phyloP scores from a whole-genome alignment of 2,113 vertebrate genomes.

The Petaurus breviceps region DNA sequence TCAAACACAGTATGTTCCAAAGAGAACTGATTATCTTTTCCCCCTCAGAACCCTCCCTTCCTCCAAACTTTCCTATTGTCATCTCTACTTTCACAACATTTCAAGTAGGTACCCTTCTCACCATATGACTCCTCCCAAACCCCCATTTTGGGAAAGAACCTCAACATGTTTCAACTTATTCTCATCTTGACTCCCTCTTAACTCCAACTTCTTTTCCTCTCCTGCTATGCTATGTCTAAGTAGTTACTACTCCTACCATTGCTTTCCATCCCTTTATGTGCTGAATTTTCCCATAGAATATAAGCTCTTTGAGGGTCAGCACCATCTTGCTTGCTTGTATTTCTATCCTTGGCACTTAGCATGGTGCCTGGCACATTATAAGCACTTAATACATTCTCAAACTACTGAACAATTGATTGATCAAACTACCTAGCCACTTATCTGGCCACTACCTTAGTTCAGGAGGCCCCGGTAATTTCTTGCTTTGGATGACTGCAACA shows the following conservation, averaged over 20 bases:
- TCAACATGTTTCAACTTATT: background rate
- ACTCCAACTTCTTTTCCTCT: background rate
- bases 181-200: too few relatives aligned
- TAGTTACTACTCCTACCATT: background rate
- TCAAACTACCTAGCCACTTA: background rate
- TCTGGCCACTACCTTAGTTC: background rate
- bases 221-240: background rate
- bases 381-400: background rate
- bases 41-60: background rate
- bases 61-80: background rate
- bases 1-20: background rate
- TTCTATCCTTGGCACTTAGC: background rate
- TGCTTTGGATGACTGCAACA: background rate
- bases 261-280: background rate
- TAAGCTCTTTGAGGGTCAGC: too few relatives aligned
- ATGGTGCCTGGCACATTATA: background rate
- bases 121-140: background rate
- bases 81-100: background rate
- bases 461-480: background rate
- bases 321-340: background rate
- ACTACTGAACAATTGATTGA: background rate
- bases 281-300: too few relatives aligned
- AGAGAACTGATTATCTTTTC: background rate
- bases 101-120: background rate
- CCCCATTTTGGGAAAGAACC: background rate